phyloP scores from a whole-genome alignment of 2,113 vertebrate species.

The Tachycineta bicolor region DNA sequence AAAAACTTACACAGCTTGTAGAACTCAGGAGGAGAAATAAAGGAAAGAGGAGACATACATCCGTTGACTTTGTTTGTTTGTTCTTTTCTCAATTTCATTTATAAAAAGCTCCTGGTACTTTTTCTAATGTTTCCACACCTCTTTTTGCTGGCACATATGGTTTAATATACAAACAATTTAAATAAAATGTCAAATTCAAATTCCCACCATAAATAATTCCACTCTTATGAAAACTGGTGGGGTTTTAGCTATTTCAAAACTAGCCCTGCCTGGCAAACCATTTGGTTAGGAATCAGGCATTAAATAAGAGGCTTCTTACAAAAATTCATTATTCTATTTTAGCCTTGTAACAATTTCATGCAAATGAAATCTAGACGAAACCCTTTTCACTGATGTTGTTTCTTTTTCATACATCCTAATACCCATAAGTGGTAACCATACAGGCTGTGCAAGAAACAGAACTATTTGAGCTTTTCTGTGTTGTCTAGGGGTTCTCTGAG shows the following conservation, averaged over 20 bases:
- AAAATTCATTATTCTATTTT: conserved; percentile 19
- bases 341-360: conserved; percentile 4
- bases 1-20: not conserved
- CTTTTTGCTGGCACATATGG: conserved; percentile 57
- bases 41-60: not conserved
- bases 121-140: conserved; percentile 32
- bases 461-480: not conserved
- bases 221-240: conserved; percentile 21
- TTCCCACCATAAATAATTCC: conserved; percentile 35
- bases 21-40: not conserved
- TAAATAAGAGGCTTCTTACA: conserved; percentile 15
- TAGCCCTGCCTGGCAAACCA: not conserved
- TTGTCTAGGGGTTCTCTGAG: conserved; percentile 40
- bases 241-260: conserved; percentile 16
- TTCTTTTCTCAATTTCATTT: conserved; percentile 20
- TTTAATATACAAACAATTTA: conserved; percentile 54
- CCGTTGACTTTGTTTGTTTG: not conserved
- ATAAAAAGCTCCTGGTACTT: conserved; percentile 53
- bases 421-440: not conserved
- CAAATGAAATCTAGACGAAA: conserved; percentile 28
- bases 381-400: not conserved
- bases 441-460: not conserved
- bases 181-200: conserved; percentile 64
- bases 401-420: not conserved
- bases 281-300: conserved; percentile 45